Evolutionary conservation across 2,888 invertebrate genomes (phyloP).

Genomic region (Orthosia gracilis): DNA sequence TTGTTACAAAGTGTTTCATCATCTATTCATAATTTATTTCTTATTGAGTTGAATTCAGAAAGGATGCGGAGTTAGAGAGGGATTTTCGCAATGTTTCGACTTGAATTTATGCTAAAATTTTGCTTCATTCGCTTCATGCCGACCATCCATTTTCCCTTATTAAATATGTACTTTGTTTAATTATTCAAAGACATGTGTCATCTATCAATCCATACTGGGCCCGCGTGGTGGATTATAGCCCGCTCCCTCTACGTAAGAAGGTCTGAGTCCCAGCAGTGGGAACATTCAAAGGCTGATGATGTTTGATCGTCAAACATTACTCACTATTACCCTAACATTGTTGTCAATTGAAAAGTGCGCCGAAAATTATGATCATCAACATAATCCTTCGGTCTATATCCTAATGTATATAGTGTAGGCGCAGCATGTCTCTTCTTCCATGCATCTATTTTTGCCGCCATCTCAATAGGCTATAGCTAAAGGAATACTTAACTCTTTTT

Average conservation of each 20-base stretch:
- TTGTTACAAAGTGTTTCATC: slow-evolving; percentile 32
- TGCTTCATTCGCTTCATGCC: neutral
- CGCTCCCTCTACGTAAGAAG: too few relatives aligned
- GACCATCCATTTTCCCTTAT: too few relatives aligned
- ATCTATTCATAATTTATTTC: slow-evolving; percentile 38
- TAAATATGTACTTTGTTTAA: too few relatives aligned
- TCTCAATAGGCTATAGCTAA: too few relatives aligned
- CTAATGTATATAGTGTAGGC: neutral
- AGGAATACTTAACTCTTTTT: too few relatives aligned
- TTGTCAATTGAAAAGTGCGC: neutral
- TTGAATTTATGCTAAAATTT: slow-evolving; percentile 14
- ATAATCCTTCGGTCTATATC: neutral
- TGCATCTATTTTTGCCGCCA: neutral
- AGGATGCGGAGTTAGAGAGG: neutral
- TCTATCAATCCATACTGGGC: too few relatives aligned
- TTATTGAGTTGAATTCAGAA: slow-evolving; percentile 42
- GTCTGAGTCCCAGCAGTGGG: too few relatives aligned
- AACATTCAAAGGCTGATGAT: too few relatives aligned
- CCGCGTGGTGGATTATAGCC: too few relatives aligned
- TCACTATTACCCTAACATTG: too few relatives aligned
- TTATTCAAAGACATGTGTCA: too few relatives aligned
- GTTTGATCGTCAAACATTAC: too few relatives aligned
- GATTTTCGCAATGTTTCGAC: neutral
- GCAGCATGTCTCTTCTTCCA: neutral
- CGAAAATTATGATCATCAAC: neutral